Evolutionary conservation across 2,888 invertebrate genomes (phyloP), one percentile per base, ranked within the genome.

Genomic region (Chrysina gloriosa): DNA sequence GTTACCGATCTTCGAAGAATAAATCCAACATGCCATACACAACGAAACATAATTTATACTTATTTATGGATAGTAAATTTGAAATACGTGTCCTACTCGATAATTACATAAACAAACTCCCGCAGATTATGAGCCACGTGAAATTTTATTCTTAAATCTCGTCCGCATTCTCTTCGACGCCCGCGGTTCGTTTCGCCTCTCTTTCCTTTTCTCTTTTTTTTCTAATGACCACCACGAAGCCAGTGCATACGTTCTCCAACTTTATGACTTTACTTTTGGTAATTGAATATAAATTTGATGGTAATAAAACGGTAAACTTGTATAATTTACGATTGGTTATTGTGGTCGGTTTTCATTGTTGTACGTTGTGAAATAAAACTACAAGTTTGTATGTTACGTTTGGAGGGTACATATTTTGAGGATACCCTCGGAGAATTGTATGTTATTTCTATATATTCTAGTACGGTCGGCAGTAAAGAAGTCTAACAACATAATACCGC

Each of bases 251-350:
- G 54, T 66, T 48, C 54, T 61, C 45, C 66, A 45, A 58, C 66
- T 74, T 73, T 75, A 73, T 69, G 70, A 67, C 69, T 69, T 67
- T 68, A 72, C 71, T 73, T 75, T 69, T 63, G 71, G 72, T 72
- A 75, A 73, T 73, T 73, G 73, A 75, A 75, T 72, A 71, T 70
- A 73, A 72, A 73, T 73, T 74, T 73, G 72, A 69, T 72, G 69
- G 69, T 71, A 66, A 71, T 72, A 71, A 70, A 71, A 69, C 66
- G 68, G 69, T 39, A 69, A 69, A 65, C 65, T 58, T 25, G 42
- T 63, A 70, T 73, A 73, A 72, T 72, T 73, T 74, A 73, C 71
- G 71, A 63, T 67, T 63, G 45, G 45, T 56, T 48, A 71, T 67
- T 69, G 70, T 71, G 50, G 48, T 61, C 39, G 36, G 52, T 47